Conservation (phyloP, 2,888 invertebrate genomes). For the Tenthredo scrophulariae region DNA sequence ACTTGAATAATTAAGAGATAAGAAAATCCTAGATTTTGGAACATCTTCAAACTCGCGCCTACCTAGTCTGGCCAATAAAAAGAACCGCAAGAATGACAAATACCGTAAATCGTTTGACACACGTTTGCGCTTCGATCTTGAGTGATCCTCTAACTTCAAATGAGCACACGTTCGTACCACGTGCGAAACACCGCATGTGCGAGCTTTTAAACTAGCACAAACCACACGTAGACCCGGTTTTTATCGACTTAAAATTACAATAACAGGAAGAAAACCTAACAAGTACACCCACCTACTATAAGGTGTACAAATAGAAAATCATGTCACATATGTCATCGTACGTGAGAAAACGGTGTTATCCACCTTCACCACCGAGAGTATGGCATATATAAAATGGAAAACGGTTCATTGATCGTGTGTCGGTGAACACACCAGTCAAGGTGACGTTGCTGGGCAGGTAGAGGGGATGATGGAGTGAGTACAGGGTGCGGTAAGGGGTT, state of each 20-base stretch:
- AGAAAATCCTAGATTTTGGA: neutral
- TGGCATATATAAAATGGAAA: conserved; percentile 32
- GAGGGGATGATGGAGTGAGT: neutral
- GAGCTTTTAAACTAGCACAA: conserved; percentile 16
- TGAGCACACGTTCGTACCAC: conserved; percentile 2
- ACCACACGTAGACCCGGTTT: neutral
- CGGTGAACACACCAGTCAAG: conserved; percentile 39
- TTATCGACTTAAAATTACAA: conserved; percentile 20
- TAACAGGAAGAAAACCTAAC: conserved; percentile 18
- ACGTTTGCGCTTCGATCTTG: neutral
- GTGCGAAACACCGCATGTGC: conserved; percentile 38
- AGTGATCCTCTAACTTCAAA: neutral
- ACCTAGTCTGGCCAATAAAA: neutral
- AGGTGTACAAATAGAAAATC: conserved; percentile 11
- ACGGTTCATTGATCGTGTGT: conserved; percentile 52
- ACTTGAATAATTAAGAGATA: neutral
- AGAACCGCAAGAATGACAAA: neutral
- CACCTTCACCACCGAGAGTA: neutral
- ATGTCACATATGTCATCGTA: neutral
- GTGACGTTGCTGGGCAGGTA: conserved; percentile 31
- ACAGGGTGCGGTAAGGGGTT: conserved; percentile 18
- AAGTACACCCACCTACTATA: neutral
- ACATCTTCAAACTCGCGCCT: neutral
- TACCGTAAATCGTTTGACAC: conserved; percentile 2
- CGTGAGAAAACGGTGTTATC: conserved; percentile 13